Percentiles rank a stretch among this genome's conserved stretches.
These are phyloP conservation scores for Julus scanicus DNA, from an alignment of 2,888 invertebrate species.

Conservation along the genomic window DNA sequence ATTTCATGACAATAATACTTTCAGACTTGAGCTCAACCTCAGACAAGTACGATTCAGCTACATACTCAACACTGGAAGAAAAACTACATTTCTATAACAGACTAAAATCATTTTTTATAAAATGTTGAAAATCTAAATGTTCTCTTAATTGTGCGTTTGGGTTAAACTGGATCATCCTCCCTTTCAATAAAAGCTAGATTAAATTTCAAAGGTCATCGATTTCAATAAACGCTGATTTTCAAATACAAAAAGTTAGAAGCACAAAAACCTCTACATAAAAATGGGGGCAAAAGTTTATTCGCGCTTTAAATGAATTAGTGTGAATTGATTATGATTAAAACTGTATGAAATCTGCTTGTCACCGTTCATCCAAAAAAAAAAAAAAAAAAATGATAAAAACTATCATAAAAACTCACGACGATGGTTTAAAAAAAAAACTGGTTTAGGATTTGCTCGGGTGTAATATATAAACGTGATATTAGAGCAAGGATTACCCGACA, in stretches of 20 bases:
- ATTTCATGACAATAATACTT: no score
- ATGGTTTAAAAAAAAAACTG: background rate
- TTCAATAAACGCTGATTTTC: background rate
- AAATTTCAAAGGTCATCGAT: background rate
- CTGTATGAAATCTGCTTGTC: background rate
- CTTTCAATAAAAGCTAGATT: background rate
- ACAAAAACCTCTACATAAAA: background rate
- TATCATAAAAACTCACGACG: background rate
- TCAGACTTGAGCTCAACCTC: no score
- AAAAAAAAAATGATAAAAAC: background rate
- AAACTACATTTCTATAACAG: no score
- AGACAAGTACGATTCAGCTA: no score
- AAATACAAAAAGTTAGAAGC: background rate
- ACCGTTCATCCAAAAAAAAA: background rate
- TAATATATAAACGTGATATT: background rate
- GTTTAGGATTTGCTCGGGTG: background rate
- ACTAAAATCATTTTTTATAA: no score
- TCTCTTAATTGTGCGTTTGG: background rate
- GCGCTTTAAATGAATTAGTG: conserved; percentile 36
- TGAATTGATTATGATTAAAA: conserved; percentile 30
- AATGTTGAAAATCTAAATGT: no score
- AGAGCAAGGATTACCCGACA: conserved; percentile 1
- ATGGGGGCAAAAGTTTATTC: conserved; percentile 1
- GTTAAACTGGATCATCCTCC: background rate
- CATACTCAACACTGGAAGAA: no score